Evolutionary conservation across 2,888 invertebrate genomes (phyloP), one percentile per base, ranked within the genome.

Genomic region (Drosophila phalerata): DNA sequence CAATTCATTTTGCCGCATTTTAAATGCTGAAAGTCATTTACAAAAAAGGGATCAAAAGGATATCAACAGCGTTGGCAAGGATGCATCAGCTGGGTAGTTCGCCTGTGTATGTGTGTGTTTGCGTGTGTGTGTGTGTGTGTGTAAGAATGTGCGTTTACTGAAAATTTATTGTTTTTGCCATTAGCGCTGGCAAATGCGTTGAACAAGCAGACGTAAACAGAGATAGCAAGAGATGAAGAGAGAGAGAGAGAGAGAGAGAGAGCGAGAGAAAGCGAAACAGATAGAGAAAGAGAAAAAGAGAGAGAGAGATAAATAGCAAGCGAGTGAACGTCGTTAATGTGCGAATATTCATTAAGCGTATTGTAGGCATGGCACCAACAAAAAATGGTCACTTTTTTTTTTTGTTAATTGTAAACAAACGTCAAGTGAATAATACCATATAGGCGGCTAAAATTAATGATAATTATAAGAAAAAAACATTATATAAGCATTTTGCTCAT

Each of bases 1-100:
- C 87, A 85, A 86, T 85, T 86, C 83, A 87, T 86, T 85, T 83
- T 85, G 85, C 76, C 83, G 76, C 85, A 84, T 85, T 86, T 86
- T 83, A 87, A 87, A 86, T 87, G 87, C 85, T 80, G 78, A 83
- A 81, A 86, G 85, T 87, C 81, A 86, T 87, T 86, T 81, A 76
- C 76, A 77, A 79, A 77, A 79, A 77, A 85, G 79, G 86, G 82
- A 86, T 85, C 80, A 82, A 85, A 82, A 80, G 79, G 84, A 85
- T 85, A 85, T 82, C 79, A 77, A 79, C 70, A 65, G 70, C 42
- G 60, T 42, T 60, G 71, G 63, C 57, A 66, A 77, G 61, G 68
- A 69, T 72, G 77, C 75, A 80, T 68, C 77, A 77, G 69, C 75
- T 73, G 79, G 15, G 57, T 11, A 47, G 53, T n/a, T 25, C 38